These are phyloP conservation scores for Malthinus flaveolus DNA, from an alignment of 2,888 invertebrate genomes.

Conservation along the genomic window DNA sequence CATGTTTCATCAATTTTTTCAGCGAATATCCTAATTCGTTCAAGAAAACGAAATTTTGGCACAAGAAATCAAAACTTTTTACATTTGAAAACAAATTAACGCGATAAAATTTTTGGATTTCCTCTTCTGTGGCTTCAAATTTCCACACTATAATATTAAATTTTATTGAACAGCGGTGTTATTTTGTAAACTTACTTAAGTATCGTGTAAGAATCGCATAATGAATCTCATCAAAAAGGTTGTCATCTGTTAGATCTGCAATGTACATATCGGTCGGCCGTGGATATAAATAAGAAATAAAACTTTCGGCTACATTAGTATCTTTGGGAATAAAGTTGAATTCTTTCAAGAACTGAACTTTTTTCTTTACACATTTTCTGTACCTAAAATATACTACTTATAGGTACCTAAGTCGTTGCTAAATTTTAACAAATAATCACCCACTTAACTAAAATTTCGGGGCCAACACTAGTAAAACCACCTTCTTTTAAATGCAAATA, in stretches of 20 bases:
- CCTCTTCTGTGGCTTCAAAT: constrained; percentile 49
- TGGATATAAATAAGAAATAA: constrained; percentile 44
- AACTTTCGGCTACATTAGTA: constrained; percentile 50
- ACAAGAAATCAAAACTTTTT: constrained; percentile 58
- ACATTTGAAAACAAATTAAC: constrained; percentile 49
- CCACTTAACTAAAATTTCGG: constrained; percentile 40
- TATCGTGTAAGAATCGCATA: constrained; percentile 40
- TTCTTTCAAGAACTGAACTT: constrained; percentile 51
- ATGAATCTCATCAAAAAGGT: constrained; percentile 45
- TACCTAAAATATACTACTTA: constrained; percentile 33
- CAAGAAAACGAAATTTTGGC: constrained; percentile 60
- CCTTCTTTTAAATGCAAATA: constrained; percentile 65
- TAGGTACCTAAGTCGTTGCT: too few relatives aligned
- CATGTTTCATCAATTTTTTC: constrained; percentile 60
- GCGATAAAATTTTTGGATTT: constrained; percentile 49
- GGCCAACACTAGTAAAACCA: constrained; percentile 55
- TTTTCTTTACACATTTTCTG: constrained; percentile 50
- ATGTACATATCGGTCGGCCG: constrained; percentile 32
- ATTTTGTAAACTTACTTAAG: constrained; percentile 41
- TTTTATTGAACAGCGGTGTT: constrained; percentile 13
- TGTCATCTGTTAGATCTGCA: constrained; percentile 35
- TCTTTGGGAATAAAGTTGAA: constrained; percentile 49
- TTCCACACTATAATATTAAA: constrained; percentile 48
- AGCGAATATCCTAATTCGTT: constrained; percentile 60
- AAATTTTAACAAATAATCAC: too few relatives aligned